These are phyloP conservation scores for Lapara coniferarum DNA, from an alignment of 2,888 invertebrate species.

Conservation along the genomic window DNA sequence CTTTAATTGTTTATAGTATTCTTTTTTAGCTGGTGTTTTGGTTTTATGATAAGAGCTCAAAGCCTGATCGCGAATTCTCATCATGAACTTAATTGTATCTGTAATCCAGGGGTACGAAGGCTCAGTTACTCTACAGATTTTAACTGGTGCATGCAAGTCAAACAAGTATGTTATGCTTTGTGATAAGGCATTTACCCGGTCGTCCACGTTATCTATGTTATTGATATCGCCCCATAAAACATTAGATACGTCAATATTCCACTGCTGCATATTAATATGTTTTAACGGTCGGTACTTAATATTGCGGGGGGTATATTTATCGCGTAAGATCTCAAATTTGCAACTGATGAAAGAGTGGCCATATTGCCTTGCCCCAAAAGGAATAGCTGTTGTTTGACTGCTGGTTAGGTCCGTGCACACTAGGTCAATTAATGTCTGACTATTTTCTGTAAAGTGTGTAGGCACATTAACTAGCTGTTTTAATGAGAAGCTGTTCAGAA, in stretches of 20 bases:
- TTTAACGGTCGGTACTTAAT: not conserved
- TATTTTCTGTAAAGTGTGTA: not conserved
- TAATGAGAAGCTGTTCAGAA: not conserved
- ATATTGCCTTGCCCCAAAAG: not conserved
- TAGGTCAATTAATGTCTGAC: not conserved
- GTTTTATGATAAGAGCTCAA: not conserved
- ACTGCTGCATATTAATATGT: not conserved
- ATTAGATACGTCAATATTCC: not conserved
- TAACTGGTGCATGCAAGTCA: not conserved
- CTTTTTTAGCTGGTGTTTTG: not conserved
- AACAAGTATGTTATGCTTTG: not conserved
- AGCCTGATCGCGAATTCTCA: not conserved
- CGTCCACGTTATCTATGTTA: not conserved
- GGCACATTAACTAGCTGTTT: not conserved
- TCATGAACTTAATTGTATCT: not conserved
- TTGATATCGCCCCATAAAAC: not conserved
- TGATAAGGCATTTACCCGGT: not conserved
- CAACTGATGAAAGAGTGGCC: not conserved
- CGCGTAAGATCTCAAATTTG: not conserved
- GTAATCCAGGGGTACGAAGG: not conserved
- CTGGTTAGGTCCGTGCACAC: not conserved
- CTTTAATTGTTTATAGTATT: not conserved
- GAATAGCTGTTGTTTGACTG: not conserved
- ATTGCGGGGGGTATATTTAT: not conserved
- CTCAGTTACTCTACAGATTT: not conserved